Evolutionary conservation across 2,113 vertebrate species (phyloP), one percentile per base, ranked within the genome.

Genomic region (Cynopterus brachyotis): DNA sequence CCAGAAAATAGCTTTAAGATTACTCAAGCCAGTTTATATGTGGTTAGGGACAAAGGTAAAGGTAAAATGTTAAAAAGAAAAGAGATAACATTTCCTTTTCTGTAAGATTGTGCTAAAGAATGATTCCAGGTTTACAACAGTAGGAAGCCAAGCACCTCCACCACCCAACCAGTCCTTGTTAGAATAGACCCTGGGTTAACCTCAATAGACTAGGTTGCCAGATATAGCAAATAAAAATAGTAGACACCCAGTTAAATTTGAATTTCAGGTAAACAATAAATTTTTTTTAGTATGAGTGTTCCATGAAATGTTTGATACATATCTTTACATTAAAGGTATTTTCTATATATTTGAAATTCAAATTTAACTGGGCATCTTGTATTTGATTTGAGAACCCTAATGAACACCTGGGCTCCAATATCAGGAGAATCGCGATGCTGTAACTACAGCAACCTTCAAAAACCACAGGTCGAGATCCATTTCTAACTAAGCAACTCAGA

Each of bases 101-200:
- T 70, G 75, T 37, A 85, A 64, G 42, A 76, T 76, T 90, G 91
- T 76, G 7, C 86, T 76, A 28, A 89, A 93, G 42, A 95, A 93
- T 69, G 8, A 45, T 15, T 75, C 15, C 59, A 76, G 67, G 37
- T 87, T 93, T 75, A 84, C 30, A 81, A 86, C 0, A 81, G 35
- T 64, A 37, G 9, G 26, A 37, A 86, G 62, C 9, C 37, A 76
- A 96, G 50, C 8, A 22, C 11, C 19, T 35, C 81, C 26, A 75
- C 85, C 85, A 72, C 9, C 6, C 35, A 95, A 78, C 30, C n/a
- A 93, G 12, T 62, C 9, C 40, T 75, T 20, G 2, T 24, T 72
- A 40, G 35, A 88, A n/a, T 30, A 20, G 13, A 37, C 26, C n/a
- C n/a, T 40, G 3, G 64, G 15, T 37, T n/a, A 45, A 89, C 16